phyloP scores from a whole-genome alignment of 1,140 invertebrate species.

The Aplysia californica region DNA sequence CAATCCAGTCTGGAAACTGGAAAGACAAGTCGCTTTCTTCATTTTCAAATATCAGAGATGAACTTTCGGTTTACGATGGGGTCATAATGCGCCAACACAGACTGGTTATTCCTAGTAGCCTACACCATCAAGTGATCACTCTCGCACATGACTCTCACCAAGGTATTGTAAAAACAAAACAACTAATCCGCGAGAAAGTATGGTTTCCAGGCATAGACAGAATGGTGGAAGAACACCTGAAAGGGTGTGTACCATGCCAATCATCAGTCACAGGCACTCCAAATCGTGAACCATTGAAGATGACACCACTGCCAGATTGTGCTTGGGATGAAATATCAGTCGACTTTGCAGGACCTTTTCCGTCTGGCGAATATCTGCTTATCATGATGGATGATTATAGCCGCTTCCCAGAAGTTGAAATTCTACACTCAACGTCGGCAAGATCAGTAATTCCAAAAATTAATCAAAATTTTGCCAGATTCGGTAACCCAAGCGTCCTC shows the following conservation, averaged over 20 bases:
- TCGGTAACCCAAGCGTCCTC: neutral
- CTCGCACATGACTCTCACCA: neutral
- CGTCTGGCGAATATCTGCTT: neutral
- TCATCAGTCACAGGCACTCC: neutral
- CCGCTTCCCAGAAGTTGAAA: neutral
- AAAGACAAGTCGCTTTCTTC: neutral
- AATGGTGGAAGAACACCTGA: conserved; percentile 12
- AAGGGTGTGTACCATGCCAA: neutral
- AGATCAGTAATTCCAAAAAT: neutral
- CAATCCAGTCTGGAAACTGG: neutral
- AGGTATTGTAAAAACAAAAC: neutral
- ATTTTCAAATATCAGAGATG: neutral
- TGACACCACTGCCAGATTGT: neutral
- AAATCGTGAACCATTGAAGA: neutral
- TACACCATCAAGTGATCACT: neutral
- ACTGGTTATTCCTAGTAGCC: neutral
- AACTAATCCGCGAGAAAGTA: neutral
- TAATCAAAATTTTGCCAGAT: neutral
- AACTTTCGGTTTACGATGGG: neutral
- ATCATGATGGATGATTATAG: neutral
- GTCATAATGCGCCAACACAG: neutral
- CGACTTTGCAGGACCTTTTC: neutral
- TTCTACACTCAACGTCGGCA: neutral
- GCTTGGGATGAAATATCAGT: neutral
- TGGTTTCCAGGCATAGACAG: conserved; percentile 7